Base-by-base conservation (phyloP, 2,797 vertebrate species). In the Syngnathus rostellatus region DNA sequence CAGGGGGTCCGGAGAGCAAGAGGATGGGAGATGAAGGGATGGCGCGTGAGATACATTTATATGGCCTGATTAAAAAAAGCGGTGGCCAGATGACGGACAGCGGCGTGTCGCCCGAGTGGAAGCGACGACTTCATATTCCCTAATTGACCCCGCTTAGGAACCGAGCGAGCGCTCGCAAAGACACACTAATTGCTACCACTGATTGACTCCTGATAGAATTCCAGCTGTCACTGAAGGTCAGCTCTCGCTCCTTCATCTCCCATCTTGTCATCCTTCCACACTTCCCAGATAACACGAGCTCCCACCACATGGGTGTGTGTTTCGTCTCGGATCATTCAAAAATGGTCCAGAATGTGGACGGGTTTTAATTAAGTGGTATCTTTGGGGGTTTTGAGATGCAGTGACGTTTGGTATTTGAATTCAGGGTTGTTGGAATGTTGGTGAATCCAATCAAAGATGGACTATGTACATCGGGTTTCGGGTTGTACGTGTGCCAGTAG, bases 121-220 rank as follows among this genome's bases (percentile, higher is more conserved):
- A 74, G 75, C 74, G 45, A 70, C 67, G 51, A 76, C 82, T 84
- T 21, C 83, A 64, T 87, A 88, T 78, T 83, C 80, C 80, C 81
- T 90, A 89, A 89, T 86, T 88, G 88, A 90, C 88, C 88, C 83
- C 68, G 57, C 85, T 89, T 87, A 88, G 83, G 84, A 85, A 85
- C 83, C 83, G 66, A 77, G 74, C 82, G 55, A 80, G 75, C 64
- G 66, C 83, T 76, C 83, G 87, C 84, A 88, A 83, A 86, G 85
- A 86, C 60, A 88, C 53, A 70, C 83, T 90, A 90, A 90, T 90
- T 88, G 87, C 87, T 83, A 74, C 78, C 72, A 75, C 85, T 89
- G 88, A 90, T 90, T 89, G 84, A 81, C 74, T 85, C 86, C 85
- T 86, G 89, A 90, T 89, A 89, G 85, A 89, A 89, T 90, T 88